Conservation (phyloP, 2,888 invertebrate species). For the Phymatocera aterrima region DNA sequence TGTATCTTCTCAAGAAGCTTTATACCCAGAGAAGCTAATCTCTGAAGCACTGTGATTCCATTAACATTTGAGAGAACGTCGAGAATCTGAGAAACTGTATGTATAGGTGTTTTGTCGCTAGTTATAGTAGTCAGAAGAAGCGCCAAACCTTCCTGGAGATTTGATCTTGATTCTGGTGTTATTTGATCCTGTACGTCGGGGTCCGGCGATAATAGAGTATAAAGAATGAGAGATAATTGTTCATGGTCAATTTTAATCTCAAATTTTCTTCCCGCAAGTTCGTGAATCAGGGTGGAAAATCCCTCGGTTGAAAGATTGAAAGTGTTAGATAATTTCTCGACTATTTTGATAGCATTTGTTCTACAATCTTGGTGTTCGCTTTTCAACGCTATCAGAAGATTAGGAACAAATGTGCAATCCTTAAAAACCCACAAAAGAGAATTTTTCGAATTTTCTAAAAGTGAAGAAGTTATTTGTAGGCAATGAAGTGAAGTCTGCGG, state of each 20-base stretch:
- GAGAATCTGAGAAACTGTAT: slow-evolving; percentile 76
- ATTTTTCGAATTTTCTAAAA: slow-evolving; percentile 68
- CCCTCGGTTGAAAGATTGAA: slow-evolving; percentile 70
- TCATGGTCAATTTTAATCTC: slow-evolving; percentile 83
- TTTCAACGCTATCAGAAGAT: slow-evolving; percentile 78
- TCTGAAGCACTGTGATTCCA: slow-evolving; percentile 74
- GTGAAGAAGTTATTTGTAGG: slow-evolving; percentile 69
- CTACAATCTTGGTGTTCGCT: slow-evolving; percentile 78
- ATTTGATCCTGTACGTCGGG: slow-evolving; percentile 71
- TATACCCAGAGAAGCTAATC: slow-evolving; percentile 67
- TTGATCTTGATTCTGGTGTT: slow-evolving; percentile 54
- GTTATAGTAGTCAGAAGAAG: slow-evolving; percentile 69
- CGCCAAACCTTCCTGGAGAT: slow-evolving; percentile 60
- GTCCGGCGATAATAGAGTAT: slow-evolving; percentile 79
- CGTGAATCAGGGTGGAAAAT: slow-evolving; percentile 72
- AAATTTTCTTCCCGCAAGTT: slow-evolving; percentile 75
- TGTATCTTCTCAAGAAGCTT: slow-evolving; percentile 67
- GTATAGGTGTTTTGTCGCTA: slow-evolving; percentile 73
- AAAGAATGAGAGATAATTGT: slow-evolving; percentile 81
- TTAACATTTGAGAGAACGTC: slow-evolving; percentile 75
- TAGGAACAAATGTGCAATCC: slow-evolving; percentile 71
- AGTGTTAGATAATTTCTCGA: slow-evolving; percentile 73
- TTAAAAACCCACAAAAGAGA: slow-evolving; percentile 44
- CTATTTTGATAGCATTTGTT: slow-evolving; percentile 76
- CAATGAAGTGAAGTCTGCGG: slow-evolving; percentile 65